Conservation (phyloP, 37 sponge, comb jelly and placozoan species). For the Cliona cf. orientalis region DNA sequence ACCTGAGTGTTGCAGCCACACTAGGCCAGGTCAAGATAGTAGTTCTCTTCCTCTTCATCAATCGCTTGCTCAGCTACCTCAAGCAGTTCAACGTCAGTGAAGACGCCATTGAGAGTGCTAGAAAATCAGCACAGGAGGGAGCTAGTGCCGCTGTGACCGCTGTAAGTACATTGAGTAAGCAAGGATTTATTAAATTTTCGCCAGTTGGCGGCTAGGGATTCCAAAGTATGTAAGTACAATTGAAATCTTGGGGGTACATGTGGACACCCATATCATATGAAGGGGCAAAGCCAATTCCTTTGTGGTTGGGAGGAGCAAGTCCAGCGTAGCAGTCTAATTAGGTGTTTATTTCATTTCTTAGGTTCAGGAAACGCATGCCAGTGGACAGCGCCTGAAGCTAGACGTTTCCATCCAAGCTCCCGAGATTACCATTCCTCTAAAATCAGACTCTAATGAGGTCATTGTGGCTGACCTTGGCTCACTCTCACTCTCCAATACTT, state of each 20-base stretch:
- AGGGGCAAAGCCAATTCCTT: neutral
- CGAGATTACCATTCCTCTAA: constrained; percentile 57
- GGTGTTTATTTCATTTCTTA: constrained; percentile 3
- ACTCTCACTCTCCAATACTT: constrained; percentile 58
- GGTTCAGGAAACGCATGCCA: constrained; percentile 48
- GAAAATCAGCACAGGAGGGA: constrained; percentile 19
- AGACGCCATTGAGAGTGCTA: constrained; percentile 30
- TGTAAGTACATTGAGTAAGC: constrained; percentile 26
- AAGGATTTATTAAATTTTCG: too few relatives aligned
- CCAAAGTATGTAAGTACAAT: too few relatives aligned
- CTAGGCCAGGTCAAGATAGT: constrained; percentile 31
- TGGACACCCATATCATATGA: too few relatives aligned
- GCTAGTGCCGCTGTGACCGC: constrained; percentile 34
- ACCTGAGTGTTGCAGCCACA: constrained; percentile 26
- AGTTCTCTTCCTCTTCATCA: constrained; percentile 46
- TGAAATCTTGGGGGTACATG: too few relatives aligned
- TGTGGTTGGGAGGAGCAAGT: neutral
- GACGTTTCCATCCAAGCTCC: constrained; percentile 61
- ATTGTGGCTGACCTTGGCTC: constrained; percentile 64
- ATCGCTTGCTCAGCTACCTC: constrained; percentile 14
- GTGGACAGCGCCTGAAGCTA: constrained; percentile 52
- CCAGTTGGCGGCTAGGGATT: too few relatives aligned
- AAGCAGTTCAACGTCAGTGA: constrained; percentile 25
- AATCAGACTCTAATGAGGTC: constrained; percentile 37
- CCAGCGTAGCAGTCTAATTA: neutral